These are phyloP conservation scores for Peromyscus leucopus DNA, from an alignment of 2,113 vertebrate genomes.

Conservation along the genomic window DNA sequence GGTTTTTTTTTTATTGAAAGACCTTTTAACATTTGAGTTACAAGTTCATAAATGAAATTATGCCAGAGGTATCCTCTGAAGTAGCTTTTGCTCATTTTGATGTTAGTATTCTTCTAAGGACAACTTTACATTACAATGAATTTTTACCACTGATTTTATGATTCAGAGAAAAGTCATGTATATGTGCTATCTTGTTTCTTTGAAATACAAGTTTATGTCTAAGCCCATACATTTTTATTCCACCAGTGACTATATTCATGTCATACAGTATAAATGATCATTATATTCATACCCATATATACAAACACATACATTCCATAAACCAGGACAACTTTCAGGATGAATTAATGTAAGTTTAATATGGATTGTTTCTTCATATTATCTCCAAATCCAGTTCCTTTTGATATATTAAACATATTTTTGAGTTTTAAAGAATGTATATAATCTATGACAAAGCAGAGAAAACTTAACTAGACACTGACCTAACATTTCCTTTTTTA, in stretches of 20 bases:
- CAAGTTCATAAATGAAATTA: background rate
- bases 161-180: constrained; percentile 1
- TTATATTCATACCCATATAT: background rate
- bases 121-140: constrained; percentile 1
- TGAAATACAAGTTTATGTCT: constrained; percentile 13
- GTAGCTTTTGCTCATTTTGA: constrained; percentile 17
- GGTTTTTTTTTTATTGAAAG: too few relatives aligned
- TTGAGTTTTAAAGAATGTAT: constrained; percentile 8
- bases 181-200: background rate
- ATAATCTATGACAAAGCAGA: constrained; percentile 3
- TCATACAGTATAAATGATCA: constrained; percentile 27
- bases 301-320: background rate
- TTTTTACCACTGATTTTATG: background rate
- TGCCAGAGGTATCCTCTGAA: background rate
- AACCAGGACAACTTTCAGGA: background rate
- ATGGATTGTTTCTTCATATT: constrained; percentile 29
- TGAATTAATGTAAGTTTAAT: background rate
- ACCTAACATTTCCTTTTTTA: background rate
- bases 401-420: background rate
- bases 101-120: background rate
- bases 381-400: background rate
- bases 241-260: background rate
- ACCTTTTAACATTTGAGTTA: too few relatives aligned
- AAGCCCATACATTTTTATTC: background rate
- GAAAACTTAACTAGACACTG: background rate